Evolutionary conservation across 2,797 vertebrate species (phyloP).

Genomic region (Eulemur albifrons): DNA sequence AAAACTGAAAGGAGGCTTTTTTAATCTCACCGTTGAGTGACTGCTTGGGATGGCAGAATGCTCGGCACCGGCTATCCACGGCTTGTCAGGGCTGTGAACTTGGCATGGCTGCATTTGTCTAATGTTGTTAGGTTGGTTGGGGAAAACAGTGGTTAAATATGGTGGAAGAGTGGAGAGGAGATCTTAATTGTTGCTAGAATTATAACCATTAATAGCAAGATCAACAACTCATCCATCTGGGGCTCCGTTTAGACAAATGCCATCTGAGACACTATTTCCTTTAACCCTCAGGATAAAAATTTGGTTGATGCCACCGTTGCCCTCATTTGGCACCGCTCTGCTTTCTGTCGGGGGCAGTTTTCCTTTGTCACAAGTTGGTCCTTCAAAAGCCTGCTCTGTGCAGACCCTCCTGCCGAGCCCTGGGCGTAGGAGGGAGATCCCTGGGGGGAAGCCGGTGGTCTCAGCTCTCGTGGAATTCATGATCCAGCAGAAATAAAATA

Average conservation of each 20-base stretch:
- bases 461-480: rapidly evolving
- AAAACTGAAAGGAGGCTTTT: slow-evolving; percentile 38
- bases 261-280: neutral
- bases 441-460: rapidly evolving
- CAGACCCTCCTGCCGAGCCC: neutral
- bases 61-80: neutral
- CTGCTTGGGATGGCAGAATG: neutral
- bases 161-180: too few relatives aligned
- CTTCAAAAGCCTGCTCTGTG: neutral
- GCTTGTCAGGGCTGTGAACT: neutral
- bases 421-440: rapidly evolving
- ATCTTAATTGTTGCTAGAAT: neutral
- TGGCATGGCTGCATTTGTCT: neutral
- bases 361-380: neutral
- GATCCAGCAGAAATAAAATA: neutral
- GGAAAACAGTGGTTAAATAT: neutral
- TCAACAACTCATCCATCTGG: rapidly evolving
- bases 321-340: neutral
- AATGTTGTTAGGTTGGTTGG: neutral
- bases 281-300: neutral
- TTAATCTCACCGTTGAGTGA: neutral
- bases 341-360: neutral
- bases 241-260: neutral
- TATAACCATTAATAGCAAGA: neutral
- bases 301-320: rapidly evolving